These are phyloP conservation scores for Laticauda colubrina DNA, from an alignment of 2,113 vertebrate species.

Conservation along the genomic window DNA sequence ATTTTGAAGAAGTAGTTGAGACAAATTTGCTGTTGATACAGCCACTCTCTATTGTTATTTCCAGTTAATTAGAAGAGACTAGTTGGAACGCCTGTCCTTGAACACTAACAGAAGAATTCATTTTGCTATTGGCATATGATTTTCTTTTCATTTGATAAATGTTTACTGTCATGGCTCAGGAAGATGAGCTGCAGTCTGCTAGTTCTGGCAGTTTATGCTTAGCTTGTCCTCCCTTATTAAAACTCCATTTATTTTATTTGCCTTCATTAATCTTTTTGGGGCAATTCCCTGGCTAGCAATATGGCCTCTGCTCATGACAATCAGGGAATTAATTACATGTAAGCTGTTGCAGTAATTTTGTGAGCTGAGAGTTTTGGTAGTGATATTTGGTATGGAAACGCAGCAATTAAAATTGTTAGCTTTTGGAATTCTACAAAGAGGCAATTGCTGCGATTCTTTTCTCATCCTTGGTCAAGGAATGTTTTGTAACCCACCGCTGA, in stretches of 20 bases:
- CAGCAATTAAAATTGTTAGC: constrained; percentile 29
- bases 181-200: constrained; percentile 63
- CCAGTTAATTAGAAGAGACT: constrained; percentile 53
- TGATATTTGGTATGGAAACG: constrained; percentile 41
- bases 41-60: constrained; percentile 31
- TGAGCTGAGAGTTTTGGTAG: constrained; percentile 33
- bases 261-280: constrained; percentile 61
- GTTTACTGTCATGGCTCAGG: constrained; percentile 65
- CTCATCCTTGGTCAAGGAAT: not conserved
- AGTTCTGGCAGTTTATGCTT: constrained; percentile 64
- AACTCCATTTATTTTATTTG: constrained; percentile 67
- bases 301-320: constrained; percentile 48
- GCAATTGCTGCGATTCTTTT: not conserved
- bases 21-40: constrained; percentile 36
- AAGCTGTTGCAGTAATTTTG: constrained; percentile 41
- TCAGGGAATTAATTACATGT: constrained; percentile 55
- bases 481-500: not conserved
- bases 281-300: constrained; percentile 53
- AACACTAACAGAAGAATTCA: constrained; percentile 47
- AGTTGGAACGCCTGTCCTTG: constrained; percentile 33
- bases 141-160: constrained; percentile 63
- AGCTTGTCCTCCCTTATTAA: constrained; percentile 58
- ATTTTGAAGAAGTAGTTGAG: constrained; percentile 30
- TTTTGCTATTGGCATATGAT: constrained; percentile 58
- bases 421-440: constrained; percentile 5